Percentiles rank a stretch among this genome's conserved stretches.
phyloP scores from a whole-genome alignment of 2,888 invertebrate species.

The Phengaris arion region DNA sequence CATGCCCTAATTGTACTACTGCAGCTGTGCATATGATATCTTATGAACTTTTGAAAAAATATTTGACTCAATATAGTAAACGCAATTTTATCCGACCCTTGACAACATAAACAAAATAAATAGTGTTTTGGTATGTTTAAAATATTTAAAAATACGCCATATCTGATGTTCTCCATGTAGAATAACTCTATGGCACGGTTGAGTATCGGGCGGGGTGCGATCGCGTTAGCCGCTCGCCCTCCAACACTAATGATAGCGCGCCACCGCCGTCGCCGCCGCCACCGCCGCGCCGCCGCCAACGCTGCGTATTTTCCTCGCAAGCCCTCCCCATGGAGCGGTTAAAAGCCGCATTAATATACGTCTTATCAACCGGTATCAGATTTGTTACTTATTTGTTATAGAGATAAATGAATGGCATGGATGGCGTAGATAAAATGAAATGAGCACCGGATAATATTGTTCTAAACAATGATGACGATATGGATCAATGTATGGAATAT shows the following conservation, averaged over 20 bases:
- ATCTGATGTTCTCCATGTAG: neutral
- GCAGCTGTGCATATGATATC: no score
- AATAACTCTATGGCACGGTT: slow-evolving; percentile 25
- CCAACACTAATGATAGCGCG: slow-evolving; percentile 39
- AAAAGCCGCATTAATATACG: slow-evolving; percentile 27
- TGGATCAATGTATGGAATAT: no score
- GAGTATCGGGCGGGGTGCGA: slow-evolving; percentile 40
- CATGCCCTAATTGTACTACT: no score
- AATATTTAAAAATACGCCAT: neutral
- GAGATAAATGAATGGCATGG: slow-evolving; percentile 7
- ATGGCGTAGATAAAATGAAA: neutral
- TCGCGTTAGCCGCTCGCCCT: slow-evolving; percentile 44
- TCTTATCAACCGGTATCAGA: slow-evolving; percentile 27
- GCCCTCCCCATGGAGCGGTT: slow-evolving; percentile 26
- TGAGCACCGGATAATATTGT: neutral
- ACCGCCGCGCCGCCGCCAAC: neutral
- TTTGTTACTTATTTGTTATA: slow-evolving; percentile 22
- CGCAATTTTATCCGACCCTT: neutral
- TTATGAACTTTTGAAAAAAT: no score
- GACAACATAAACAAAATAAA: neutral
- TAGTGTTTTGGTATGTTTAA: neutral
- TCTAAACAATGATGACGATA: neutral
- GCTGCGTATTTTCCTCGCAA: slow-evolving; percentile 30
- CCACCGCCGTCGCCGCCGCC: slow-evolving; percentile 13
- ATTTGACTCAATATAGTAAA: no score